Conservation (phyloP, 2,888 invertebrate genomes). For the Rhyacophila evoluta region DNA sequence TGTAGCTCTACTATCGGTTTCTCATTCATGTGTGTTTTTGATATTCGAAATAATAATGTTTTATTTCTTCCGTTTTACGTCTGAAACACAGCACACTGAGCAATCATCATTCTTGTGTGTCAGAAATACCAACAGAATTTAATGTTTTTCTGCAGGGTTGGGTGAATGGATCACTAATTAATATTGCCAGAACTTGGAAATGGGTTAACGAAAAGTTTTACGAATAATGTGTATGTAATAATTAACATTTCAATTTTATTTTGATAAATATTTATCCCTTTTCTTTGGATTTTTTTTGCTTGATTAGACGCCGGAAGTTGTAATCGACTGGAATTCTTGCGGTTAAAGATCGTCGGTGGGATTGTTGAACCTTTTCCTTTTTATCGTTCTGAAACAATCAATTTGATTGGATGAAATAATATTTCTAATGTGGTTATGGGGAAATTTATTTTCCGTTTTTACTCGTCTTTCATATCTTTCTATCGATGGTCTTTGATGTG, state of each 20-base stretch:
- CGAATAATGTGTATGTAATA: too few relatives aligned
- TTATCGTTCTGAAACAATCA: neutral
- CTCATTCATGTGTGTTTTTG: neutral
- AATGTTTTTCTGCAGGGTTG: neutral
- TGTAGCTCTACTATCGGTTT: neutral
- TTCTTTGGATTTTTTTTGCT: neutral
- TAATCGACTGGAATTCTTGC: neutral
- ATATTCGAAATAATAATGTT: neutral
- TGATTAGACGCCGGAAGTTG: neutral
- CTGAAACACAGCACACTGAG: neutral
- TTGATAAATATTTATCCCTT: too few relatives aligned
- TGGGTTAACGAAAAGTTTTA: too few relatives aligned
- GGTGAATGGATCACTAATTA: too few relatives aligned
- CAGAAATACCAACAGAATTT: neutral
- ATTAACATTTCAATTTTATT: too few relatives aligned
- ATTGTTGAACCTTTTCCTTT: neutral
- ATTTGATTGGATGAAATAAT: neutral
- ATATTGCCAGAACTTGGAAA: too few relatives aligned
- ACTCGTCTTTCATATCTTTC: too few relatives aligned
- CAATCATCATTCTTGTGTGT: neutral
- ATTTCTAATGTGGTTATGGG: neutral
- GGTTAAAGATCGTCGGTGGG: neutral
- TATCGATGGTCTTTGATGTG: too few relatives aligned
- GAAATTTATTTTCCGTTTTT: neutral
- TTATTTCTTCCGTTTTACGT: neutral